Evolutionary conservation across 2,113 vertebrate species (phyloP).

Genomic region (Phylloscopus trochilus): DNA sequence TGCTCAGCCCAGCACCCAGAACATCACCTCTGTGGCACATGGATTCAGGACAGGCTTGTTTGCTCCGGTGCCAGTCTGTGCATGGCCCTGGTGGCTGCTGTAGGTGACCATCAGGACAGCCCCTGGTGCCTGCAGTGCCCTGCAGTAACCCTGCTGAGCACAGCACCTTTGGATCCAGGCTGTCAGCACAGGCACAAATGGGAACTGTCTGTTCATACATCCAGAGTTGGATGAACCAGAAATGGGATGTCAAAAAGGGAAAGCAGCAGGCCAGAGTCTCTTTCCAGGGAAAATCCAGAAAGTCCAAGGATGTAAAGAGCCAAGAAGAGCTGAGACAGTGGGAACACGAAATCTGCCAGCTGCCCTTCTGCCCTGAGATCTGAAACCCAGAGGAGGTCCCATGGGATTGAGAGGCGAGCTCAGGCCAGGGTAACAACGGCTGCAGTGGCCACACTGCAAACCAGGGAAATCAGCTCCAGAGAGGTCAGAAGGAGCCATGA

Average conservation of each 20-base stretch:
- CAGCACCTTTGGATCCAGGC: neutral
- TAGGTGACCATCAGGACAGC: accelerated
- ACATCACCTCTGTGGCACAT: neutral
- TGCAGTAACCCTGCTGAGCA: neutral
- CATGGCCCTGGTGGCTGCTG: accelerated
- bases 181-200: neutral
- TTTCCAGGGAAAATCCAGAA: neutral
- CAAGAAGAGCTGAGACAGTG: neutral
- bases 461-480: neutral
- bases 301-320: neutral
- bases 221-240: neutral
- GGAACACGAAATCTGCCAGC: neutral
- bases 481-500: neutral
- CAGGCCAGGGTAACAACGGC: neutral
- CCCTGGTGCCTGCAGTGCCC: neutral
- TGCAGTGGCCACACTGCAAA: neutral
- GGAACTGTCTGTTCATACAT: neutral
- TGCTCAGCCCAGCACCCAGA: neutral
- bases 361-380: neutral
- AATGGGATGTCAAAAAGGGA: neutral
- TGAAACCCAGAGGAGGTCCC: neutral
- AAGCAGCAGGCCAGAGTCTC: neutral
- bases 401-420: neutral
- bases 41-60: neutral
- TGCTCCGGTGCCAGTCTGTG: neutral